Evolutionary conservation across 2,113 vertebrate species (phyloP), one percentile per base, ranked within the genome.

Genomic region (Hippopotamus amphibius): DNA sequence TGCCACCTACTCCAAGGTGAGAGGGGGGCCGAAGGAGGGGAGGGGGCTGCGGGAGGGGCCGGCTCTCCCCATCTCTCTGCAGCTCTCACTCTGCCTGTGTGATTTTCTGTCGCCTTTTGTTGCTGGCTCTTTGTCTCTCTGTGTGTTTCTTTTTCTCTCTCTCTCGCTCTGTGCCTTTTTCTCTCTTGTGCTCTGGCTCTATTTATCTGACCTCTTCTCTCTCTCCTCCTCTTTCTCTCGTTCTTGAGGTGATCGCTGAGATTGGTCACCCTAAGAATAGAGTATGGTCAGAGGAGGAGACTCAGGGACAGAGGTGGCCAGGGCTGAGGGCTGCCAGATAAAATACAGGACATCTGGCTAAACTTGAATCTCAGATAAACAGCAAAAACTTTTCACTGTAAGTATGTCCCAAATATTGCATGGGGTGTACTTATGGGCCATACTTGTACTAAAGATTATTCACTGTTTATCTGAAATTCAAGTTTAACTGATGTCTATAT

Each of bases 1-100:
- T 95, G 99, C 99, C 98, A 99, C 99, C 98, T 99, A 99, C 98
- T 99, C 99, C 97, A 99, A 99, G 99, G 99, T 99, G 99, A 98
- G 98, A 37, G 81, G 33, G 6, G 53, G 72, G 43, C 30, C 43
- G 12, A 0, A 6, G 5, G 0, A 11, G 17, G 83, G 61, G 21
- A 2, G 55, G 69, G 57, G 24, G 1, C 10, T 0, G 1, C 1
- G 1, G 41, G 30, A 2, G 37, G 41, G 2, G 41, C 12, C 28
- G 3, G 2, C 66, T 66, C 86, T 50, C 13, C 53, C 1, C 22
- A 2, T 0, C 41, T 7, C 63, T 6, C 65, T 24, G 37, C 8
- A 19, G 22, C 53, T 7, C 63, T 15, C 4, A 22, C 61, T 26
- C 10, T 2, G 1, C 24, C 24, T 41, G 33, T 9, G 2, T 12